Evolutionary conservation across 1,140 invertebrate genomes (phyloP).

Genomic region (Meloidogyne hapla): DNA sequence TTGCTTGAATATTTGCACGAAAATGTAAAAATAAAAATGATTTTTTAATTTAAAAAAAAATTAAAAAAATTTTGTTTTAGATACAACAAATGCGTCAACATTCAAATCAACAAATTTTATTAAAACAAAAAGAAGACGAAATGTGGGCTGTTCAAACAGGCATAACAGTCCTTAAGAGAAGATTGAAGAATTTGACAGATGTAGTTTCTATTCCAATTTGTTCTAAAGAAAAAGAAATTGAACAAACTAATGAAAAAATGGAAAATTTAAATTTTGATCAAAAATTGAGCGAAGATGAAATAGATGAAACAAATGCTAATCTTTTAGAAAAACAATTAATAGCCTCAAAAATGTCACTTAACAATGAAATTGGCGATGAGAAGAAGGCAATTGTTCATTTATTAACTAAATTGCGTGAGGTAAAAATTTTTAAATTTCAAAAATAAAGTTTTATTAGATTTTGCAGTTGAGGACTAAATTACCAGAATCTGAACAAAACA

Average conservation of each 20-base stretch:
- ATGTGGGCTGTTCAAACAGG: slow-evolving; percentile 49
- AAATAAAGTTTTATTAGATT: not conserved
- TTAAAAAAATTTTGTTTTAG: slow-evolving; percentile 9
- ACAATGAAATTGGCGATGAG: slow-evolving; percentile 48
- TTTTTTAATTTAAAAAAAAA: slow-evolving; percentile 23
- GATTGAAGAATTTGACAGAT: slow-evolving; percentile 11
- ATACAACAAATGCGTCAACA: slow-evolving; percentile 35
- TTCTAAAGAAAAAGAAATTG: slow-evolving; percentile 1
- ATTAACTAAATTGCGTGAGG: slow-evolving; percentile 30
- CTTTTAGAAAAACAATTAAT: slow-evolving; percentile 51
- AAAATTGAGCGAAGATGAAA: not conserved
- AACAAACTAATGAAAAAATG: not conserved
- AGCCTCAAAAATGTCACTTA: slow-evolving; percentile 42
- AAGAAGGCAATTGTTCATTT: slow-evolving; percentile 42
- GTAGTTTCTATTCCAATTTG: not conserved
- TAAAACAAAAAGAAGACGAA: slow-evolving; percentile 37
- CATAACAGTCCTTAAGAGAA: slow-evolving; percentile 47
- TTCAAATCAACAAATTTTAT: slow-evolving; percentile 25
- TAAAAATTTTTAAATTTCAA: slow-evolving; percentile 10
- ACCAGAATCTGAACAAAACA: slow-evolving; percentile 13
- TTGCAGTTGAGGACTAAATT: slow-evolving; percentile 22
- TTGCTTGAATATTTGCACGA: slow-evolving; percentile 45
- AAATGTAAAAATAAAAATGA: slow-evolving; percentile 30
- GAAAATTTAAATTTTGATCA: not conserved
- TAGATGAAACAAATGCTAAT: slow-evolving; percentile 22